Base-by-base conservation (phyloP, 2,888 invertebrate species). In the Drosophila mulleri region DNA sequence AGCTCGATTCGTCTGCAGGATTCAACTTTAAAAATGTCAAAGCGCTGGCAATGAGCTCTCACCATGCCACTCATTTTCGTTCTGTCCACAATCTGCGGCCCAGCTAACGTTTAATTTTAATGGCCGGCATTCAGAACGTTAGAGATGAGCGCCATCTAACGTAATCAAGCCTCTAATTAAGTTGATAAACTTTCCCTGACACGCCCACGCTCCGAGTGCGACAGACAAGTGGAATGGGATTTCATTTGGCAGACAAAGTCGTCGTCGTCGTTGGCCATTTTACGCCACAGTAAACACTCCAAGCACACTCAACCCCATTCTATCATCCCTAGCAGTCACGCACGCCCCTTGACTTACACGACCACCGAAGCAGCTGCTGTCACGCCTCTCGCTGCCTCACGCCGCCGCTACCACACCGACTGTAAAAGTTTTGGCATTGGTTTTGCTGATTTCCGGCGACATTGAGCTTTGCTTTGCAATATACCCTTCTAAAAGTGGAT, bases 81-180 rank as follows among this genome's bases (percentile, higher is more conserved):
- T 47, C n/a, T 44, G 50, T 52, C 64, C 57, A 32, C 75, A 75
- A 83, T 73, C 59, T 67, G 50, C 48, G 50, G 67, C 67, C 41
- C 60, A 53, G 45, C 62, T 29, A 60, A 59, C 89, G 67, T 84
- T 89, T 88, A 79, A 84, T 77, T 84, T 88, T 76, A 84, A 89
- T 88, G 80, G 56, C 70, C 42, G 42, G 44, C 62, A 65, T 54
- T 79, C 54, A 37, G 56, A 8, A 26, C 41, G 57, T 58, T 54
- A 70, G 78, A 72, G 73, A 80, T 76, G 73, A 73, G 68, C 78
- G 48, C 68, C 81, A 65, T 66, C 75, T 67, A 74, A 81, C 80
- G 84, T 84, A 87, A 84, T 84, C 89, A 89, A 87, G 89, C 82
- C 89, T 89, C 84, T 84, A 84, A 84, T 84, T 89, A 84, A 84